These are phyloP conservation scores for Morone saxatilis DNA, from an alignment of 2,113 vertebrate species.

Conservation along the genomic window DNA sequence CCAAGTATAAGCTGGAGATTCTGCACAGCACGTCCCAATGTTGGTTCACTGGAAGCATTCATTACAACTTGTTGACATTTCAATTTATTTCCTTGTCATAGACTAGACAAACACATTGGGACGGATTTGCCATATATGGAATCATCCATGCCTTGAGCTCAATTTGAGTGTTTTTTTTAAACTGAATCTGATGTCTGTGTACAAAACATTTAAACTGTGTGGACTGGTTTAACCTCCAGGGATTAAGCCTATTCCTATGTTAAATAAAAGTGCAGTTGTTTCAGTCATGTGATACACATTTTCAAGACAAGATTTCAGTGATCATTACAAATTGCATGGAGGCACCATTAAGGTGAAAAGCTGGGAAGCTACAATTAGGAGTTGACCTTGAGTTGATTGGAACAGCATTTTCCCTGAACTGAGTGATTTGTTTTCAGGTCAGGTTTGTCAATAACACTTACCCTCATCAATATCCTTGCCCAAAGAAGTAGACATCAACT, in stretches of 20 bases:
- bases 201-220: conserved; percentile 19
- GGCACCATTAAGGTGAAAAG: not conserved
- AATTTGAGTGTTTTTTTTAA: not conserved
- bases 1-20: conserved; percentile 36
- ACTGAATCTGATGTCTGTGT: conserved; percentile 6
- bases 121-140: conserved; percentile 37
- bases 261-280: not conserved
- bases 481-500: conserved; percentile 41
- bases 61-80: conserved; percentile 68
- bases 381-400: conserved; percentile 48
- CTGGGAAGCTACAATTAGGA: conserved; percentile 37
- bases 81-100: conserved; percentile 71
- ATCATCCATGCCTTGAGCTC: conserved; percentile 24
- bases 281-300: not conserved
- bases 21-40: conserved; percentile 32
- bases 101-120: conserved; percentile 44
- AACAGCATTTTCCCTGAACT: conserved; percentile 25
- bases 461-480: conserved; percentile 48
- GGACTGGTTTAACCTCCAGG: not conserved
- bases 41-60: conserved; percentile 52
- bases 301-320: not conserved
- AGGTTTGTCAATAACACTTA: conserved; percentile 57
- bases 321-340: not conserved
- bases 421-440: conserved; percentile 55
- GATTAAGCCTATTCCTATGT: not conserved